phyloP scores from a whole-genome alignment of 2,888 invertebrate species.

The Lithophane leautieri region DNA sequence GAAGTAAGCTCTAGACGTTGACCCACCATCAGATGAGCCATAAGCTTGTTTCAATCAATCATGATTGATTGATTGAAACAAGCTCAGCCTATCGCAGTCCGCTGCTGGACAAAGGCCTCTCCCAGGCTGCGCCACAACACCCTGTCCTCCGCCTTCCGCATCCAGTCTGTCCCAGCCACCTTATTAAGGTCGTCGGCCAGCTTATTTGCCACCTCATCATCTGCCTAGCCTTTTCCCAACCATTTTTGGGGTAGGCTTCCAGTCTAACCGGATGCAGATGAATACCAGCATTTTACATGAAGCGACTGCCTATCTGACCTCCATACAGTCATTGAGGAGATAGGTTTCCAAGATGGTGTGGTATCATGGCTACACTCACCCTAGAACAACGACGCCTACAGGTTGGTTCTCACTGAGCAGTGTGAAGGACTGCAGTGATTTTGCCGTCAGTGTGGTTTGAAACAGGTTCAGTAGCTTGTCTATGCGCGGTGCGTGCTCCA shows the following conservation, averaged over 20 bases:
- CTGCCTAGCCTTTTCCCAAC: too few relatives aligned
- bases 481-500: slow-evolving; percentile 77
- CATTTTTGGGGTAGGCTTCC: too few relatives aligned
- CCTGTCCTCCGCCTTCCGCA: not conserved
- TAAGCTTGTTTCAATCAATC: not conserved
- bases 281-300: not conserved
- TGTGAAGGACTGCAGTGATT: slow-evolving; percentile 73
- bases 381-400: slow-evolving; percentile 85
- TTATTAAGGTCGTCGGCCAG: not conserved
- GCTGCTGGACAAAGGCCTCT: not conserved
- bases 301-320: not conserved
- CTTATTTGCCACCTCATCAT: not conserved
- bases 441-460: slow-evolving; percentile 71
- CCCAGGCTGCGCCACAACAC: not conserved
- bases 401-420: slow-evolving; percentile 84
- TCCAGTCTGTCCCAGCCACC: not conserved
- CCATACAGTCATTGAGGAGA: not conserved
- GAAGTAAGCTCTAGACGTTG: not conserved
- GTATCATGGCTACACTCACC: slow-evolving; percentile 76
- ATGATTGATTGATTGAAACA: too few relatives aligned
- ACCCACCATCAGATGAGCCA: not conserved
- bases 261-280: too few relatives aligned
- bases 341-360: not conserved
- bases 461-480: slow-evolving; percentile 75
- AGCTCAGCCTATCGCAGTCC: not conserved